Evolutionary conservation across 1,140 invertebrate genomes (phyloP).

Genomic region (Trichogramma pretiosum): DNA sequence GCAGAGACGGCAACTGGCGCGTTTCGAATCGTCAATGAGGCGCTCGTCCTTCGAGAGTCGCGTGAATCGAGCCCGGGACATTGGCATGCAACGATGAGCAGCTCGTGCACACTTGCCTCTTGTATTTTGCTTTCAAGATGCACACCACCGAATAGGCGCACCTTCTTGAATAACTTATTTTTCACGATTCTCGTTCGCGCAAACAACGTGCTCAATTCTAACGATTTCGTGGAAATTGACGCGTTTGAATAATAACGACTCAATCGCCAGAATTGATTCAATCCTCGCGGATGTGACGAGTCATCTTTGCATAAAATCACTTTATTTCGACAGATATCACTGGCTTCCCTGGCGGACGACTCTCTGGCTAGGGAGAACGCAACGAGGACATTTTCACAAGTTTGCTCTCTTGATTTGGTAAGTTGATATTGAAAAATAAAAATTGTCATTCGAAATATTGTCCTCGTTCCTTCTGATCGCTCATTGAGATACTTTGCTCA

Average conservation of each 20-base stretch:
- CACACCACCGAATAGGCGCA: no score
- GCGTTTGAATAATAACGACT: not conserved
- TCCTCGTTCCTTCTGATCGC: not conserved
- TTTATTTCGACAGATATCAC: slow-evolving; percentile 32
- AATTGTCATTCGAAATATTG: not conserved
- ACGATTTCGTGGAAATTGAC: not conserved
- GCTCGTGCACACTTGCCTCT: no score
- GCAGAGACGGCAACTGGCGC: no score
- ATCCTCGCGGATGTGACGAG: no score
- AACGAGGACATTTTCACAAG: slow-evolving; percentile 27
- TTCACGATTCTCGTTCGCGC: not conserved
- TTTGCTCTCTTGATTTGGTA: slow-evolving; percentile 35
- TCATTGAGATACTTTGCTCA: not conserved
- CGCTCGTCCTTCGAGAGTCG: no score
- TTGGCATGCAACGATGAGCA: no score
- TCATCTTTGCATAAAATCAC: slow-evolving; percentile 21
- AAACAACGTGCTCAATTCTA: not conserved
- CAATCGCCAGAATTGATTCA: no score
- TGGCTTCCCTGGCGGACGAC: slow-evolving; percentile 33
- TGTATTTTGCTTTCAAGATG: no score
- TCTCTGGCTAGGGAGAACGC: slow-evolving; percentile 29
- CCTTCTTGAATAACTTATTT: not conserved
- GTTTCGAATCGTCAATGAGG: no score
- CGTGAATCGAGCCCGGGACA: no score
- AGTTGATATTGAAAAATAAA: slow-evolving; percentile 17